phyloP scores from a whole-genome alignment of 2,113 vertebrate species.

The Engystomops pustulosus region DNA sequence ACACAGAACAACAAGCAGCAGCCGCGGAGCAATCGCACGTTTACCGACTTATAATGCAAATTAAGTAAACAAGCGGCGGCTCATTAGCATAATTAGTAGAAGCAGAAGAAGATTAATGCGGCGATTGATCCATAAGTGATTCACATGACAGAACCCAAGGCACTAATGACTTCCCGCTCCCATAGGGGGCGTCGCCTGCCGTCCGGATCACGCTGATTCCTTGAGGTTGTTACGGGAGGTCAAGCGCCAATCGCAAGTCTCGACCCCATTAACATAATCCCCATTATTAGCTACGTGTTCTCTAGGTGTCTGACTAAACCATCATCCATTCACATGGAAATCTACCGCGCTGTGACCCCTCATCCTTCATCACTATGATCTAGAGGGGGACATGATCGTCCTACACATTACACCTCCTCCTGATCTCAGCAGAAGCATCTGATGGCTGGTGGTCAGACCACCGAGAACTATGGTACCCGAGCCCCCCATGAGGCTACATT shows the following conservation, averaged over 20 bases:
- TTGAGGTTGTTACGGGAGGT: neutral
- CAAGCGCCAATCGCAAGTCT: neutral
- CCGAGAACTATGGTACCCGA: no score
- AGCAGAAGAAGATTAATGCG: neutral
- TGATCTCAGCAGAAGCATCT: no score
- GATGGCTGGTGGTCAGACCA: no score
- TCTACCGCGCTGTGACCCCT: no score
- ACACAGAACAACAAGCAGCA: constrained; percentile 62
- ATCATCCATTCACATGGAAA: no score
- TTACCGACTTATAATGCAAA: neutral
- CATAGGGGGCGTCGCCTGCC: neutral
- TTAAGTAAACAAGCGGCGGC: neutral
- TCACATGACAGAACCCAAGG: neutral
- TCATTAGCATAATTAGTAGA: constrained; percentile 1
- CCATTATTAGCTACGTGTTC: neutral
- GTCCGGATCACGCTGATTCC: neutral
- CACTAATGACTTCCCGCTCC: neutral
- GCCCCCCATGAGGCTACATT: no score
- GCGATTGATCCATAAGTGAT: neutral
- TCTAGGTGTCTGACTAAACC: no score
- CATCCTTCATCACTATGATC: no score
- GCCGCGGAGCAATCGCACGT: neutral
- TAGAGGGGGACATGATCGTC: no score
- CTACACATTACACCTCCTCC: no score
- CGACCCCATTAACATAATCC: neutral